Percentiles rank a stretch among this genome's conserved stretches.
These are phyloP conservation scores for Trissolcus basalis DNA, from an alignment of 1,140 invertebrate genomes.

Conservation along the genomic window DNA sequence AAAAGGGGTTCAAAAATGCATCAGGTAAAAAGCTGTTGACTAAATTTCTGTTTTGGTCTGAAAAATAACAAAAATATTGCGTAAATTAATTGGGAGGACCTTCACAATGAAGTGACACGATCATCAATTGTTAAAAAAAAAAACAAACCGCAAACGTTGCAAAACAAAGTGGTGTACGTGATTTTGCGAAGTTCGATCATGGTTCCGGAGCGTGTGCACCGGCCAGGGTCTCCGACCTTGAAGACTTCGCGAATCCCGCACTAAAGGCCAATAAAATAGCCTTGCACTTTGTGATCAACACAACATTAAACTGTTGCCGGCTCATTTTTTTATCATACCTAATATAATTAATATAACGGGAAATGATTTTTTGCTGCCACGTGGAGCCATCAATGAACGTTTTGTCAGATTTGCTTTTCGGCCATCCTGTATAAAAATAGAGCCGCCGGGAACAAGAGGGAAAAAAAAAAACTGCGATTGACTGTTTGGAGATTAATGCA, in stretches of 20 bases:
- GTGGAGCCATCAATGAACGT: slow-evolving; percentile 25
- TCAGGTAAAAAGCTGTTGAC: no score
- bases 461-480: no score
- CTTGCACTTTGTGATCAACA: slow-evolving; percentile 37
- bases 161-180: slow-evolving; percentile 38
- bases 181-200: slow-evolving; percentile 22
- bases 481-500: no score
- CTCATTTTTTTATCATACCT: background rate
- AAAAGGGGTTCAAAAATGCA: no score
- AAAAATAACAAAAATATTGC: no score
- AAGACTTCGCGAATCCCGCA: slow-evolving; percentile 14
- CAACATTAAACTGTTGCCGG: slow-evolving; percentile 7
- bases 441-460: no score
- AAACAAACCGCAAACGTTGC: background rate
- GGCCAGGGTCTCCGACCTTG: slow-evolving; percentile 44
- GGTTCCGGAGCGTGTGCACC: slow-evolving; percentile 26
- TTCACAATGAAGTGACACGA: background rate
- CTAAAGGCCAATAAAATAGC: slow-evolving; percentile 15
- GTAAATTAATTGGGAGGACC: no score
- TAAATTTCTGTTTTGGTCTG: no score
- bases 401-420: slow-evolving; percentile 30
- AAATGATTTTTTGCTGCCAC: slow-evolving; percentile 17
- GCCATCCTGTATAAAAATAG: background rate
- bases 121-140: slow-evolving; percentile 9
- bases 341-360: slow-evolving; percentile 31